These are phyloP conservation scores for Choristoneura rosaceana DNA, from an alignment of 2,888 invertebrate species.

Conservation along the genomic window DNA sequence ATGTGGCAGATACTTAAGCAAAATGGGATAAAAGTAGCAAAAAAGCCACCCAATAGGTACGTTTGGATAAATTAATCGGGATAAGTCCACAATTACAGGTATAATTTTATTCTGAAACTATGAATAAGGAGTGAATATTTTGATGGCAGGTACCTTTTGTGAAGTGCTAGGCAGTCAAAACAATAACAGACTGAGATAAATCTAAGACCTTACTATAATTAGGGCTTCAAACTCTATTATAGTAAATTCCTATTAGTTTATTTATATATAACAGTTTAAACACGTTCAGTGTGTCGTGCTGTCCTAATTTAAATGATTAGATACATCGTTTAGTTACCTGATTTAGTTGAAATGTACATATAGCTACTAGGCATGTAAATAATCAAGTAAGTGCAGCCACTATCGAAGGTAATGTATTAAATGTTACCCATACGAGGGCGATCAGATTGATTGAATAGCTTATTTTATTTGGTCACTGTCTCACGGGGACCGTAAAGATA, in stretches of 20 bases:
- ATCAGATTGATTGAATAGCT: slow-evolving; percentile 72
- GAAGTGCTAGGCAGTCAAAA: too few relatives aligned
- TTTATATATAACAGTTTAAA: neutral
- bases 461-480: slow-evolving; percentile 68
- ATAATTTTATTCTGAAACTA: too few relatives aligned
- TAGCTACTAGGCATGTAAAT: slow-evolving; percentile 47
- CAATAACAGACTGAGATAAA: too few relatives aligned
- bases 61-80: too few relatives aligned
- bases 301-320: neutral
- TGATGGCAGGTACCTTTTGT: too few relatives aligned
- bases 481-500: slow-evolving; percentile 51
- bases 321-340: neutral
- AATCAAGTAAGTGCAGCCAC: slow-evolving; percentile 69
- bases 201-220: too few relatives aligned
- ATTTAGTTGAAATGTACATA: slow-evolving; percentile 12
- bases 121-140: too few relatives aligned
- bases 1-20: too few relatives aligned
- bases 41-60: too few relatives aligned
- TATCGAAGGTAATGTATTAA: slow-evolving; percentile 78
- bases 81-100: too few relatives aligned
- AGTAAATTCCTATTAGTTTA: neutral
- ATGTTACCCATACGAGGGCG: slow-evolving; percentile 62
- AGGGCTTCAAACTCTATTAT: too few relatives aligned
- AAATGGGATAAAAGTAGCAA: too few relatives aligned
- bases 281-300: neutral